Conservation (phyloP, 2,888 invertebrate species). For the Athetis lepigone region DNA sequence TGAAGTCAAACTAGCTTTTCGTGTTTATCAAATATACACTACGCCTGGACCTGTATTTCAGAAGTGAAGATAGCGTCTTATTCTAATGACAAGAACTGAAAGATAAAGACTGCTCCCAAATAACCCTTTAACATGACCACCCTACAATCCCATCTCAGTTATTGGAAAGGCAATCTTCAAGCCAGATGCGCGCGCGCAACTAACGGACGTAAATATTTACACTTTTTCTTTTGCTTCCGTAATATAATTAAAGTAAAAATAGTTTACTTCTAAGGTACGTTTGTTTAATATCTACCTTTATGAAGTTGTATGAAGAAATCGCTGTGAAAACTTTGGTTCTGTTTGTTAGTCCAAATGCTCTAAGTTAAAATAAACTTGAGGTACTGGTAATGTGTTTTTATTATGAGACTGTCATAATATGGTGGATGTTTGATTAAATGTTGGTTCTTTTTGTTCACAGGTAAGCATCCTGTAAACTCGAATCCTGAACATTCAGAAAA, state of each 20-base stretch:
- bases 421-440: constrained; percentile 2
- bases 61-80: too few relatives aligned
- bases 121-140: too few relatives aligned
- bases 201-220: constrained; percentile 83
- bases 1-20: too few relatives aligned
- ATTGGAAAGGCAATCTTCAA: constrained; percentile 63
- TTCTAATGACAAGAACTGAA: too few relatives aligned
- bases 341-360: constrained; percentile 8
- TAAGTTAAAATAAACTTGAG: constrained; percentile 41
- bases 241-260: constrained; percentile 71
- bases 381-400: constrained; percentile 29
- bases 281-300: constrained; percentile 56
- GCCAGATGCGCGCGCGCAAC: constrained; percentile 68
- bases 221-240: constrained; percentile 80
- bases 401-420: constrained; percentile 22
- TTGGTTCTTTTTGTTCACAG: constrained; percentile 12
- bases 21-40: too few relatives aligned
- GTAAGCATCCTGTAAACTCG: constrained; percentile 26
- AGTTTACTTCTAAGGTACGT: constrained; percentile 63
- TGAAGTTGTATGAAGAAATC: constrained; percentile 47
- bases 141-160: constrained; percentile 53
- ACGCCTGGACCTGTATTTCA: too few relatives aligned
- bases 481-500: too few relatives aligned
- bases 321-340: constrained; percentile 9
- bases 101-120: too few relatives aligned